Percentiles rank a stretch among this genome's conserved stretches.
Conservation (phyloP, 2,113 vertebrate genomes). For the Rafetus swinhoei region DNA sequence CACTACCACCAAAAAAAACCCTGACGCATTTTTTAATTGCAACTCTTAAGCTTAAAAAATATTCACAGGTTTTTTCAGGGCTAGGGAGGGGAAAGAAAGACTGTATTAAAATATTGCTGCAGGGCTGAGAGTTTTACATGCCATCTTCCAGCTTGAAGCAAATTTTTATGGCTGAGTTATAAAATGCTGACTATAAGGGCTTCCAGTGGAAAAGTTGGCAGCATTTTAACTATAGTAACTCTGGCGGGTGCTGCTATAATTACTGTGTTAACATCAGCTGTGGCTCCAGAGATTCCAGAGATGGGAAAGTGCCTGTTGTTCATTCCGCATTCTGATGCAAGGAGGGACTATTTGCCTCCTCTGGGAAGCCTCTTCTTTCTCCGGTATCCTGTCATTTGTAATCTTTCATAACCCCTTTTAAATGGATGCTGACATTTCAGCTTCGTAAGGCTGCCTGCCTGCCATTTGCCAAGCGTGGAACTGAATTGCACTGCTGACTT, state of each 20-base stretch:
- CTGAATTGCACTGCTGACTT: neutral
- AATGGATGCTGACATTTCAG: slow-evolving; percentile 31
- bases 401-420: slow-evolving; percentile 46
- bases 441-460: neutral
- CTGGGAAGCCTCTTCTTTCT: slow-evolving; percentile 46
- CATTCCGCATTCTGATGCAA: slow-evolving; percentile 52
- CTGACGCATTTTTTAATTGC: neutral
- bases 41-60: neutral
- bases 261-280: neutral
- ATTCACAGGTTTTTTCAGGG: neutral
- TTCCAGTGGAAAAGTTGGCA: slow-evolving; percentile 22
- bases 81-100: neutral
- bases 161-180: neutral
- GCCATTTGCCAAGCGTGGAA: neutral
- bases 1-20: neutral
- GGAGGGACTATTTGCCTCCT: slow-evolving; percentile 8
- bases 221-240: slow-evolving; percentile 8
- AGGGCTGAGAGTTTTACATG: neutral
- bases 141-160: slow-evolving; percentile 17
- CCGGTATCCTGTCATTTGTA: slow-evolving; percentile 43
- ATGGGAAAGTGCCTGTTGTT: slow-evolving; percentile 40
- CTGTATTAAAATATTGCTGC: neutral
- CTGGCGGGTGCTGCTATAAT: neutral
- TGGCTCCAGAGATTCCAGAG: slow-evolving; percentile 45
- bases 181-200: neutral